These are phyloP conservation scores for Clanis bilineata DNA, from an alignment of 2,888 invertebrate genomes.

Conservation along the genomic window DNA sequence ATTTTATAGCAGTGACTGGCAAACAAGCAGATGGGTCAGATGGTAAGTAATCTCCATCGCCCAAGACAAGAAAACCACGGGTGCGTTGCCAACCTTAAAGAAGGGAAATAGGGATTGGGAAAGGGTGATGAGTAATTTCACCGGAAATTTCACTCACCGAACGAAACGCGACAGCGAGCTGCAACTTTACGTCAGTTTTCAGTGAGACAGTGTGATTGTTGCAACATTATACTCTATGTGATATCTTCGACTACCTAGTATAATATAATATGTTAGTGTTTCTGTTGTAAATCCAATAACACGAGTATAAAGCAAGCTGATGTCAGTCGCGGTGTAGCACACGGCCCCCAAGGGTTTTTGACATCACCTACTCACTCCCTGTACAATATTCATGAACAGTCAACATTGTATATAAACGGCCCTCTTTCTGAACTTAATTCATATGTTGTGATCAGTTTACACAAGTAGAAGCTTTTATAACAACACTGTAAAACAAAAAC, in stretches of 20 bases:
- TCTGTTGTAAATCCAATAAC: conserved; percentile 51
- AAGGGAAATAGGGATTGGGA: too few relatives aligned
- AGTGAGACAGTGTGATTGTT: neutral
- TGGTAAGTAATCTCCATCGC: too few relatives aligned
- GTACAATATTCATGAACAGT: conserved; percentile 53
- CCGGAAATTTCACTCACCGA: too few relatives aligned
- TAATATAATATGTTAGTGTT: neutral
- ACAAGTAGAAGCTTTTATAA: neutral
- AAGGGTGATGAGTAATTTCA: too few relatives aligned
- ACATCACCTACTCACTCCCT: conserved; percentile 29
- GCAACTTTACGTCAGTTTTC: too few relatives aligned
- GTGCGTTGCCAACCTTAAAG: too few relatives aligned
- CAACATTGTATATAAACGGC: conserved; percentile 36
- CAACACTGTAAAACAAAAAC: neutral
- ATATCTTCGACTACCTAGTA: neutral
- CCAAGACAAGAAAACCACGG: too few relatives aligned
- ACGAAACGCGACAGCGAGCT: too few relatives aligned
- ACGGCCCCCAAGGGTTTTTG: conserved; percentile 38
- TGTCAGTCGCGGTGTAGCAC: conserved; percentile 34
- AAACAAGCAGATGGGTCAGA: too few relatives aligned
- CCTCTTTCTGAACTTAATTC: conserved; percentile 22
- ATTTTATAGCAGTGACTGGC: too few relatives aligned
- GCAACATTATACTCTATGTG: neutral
- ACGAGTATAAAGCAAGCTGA: conserved; percentile 35
- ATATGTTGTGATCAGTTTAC: neutral